phyloP scores from a whole-genome alignment of 1,140 invertebrate genomes.

The Stegodyphus dumicola region DNA sequence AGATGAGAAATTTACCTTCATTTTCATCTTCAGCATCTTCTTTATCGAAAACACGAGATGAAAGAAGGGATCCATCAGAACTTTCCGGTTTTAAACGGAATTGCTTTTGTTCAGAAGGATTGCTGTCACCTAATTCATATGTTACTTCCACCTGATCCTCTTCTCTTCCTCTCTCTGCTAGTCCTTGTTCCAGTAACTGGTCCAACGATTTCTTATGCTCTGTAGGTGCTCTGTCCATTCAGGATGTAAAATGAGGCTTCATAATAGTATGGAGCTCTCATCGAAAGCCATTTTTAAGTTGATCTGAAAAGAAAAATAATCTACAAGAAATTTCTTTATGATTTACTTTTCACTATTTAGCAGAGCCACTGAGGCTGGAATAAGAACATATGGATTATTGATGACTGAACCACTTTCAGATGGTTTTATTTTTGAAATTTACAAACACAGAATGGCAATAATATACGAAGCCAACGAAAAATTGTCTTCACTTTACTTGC shows the following conservation, averaged over 20 bases:
- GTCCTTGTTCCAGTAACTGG: slow-evolving; percentile 40
- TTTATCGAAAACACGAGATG: not conserved
- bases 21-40: slow-evolving; percentile 29
- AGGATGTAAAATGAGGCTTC: not conserved
- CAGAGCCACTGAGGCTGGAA: too few species aligned
- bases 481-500: too few species aligned
- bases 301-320: not conserved
- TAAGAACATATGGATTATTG: too few species aligned
- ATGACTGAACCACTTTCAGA: too few species aligned
- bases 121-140: slow-evolving; percentile 14
- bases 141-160: slow-evolving; percentile 52
- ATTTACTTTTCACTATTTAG: too few species aligned
- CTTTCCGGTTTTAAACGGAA: not conserved
- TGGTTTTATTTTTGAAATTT: too few species aligned
- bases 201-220: slow-evolving; percentile 40
- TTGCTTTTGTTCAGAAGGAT: not conserved
- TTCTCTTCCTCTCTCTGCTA: slow-evolving; percentile 20
- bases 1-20: not conserved
- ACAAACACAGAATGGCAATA: too few species aligned
- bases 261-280: not conserved
- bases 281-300: not conserved
- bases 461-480: too few species aligned
- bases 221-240: slow-evolving; percentile 18
- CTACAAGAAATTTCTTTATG: too few species aligned
- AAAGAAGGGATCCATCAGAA: not conserved